These are phyloP conservation scores for Micronycteris hirsuta DNA, from an alignment of 2,113 vertebrate species.

Conservation along the genomic window DNA sequence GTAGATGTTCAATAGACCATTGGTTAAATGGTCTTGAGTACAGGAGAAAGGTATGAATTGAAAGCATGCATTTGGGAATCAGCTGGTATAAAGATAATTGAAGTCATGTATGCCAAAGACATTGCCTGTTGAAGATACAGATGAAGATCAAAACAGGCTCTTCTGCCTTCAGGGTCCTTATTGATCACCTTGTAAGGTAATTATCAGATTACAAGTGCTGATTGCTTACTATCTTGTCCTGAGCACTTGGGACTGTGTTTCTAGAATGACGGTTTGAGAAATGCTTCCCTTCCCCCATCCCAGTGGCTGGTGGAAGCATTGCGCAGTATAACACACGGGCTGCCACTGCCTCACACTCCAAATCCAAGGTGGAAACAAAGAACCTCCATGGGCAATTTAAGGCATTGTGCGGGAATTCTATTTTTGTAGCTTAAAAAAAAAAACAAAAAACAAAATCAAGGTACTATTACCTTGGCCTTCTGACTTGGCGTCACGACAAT, in stretches of 20 bases:
- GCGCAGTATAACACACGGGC: background rate
- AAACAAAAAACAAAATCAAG: background rate
- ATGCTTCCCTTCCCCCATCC: background rate
- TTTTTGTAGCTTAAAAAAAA: background rate
- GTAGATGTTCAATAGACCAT: background rate
- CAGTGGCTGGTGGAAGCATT: background rate
- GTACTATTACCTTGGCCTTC: background rate
- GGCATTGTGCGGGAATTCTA: background rate
- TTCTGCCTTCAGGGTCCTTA: background rate
- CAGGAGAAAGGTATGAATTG: background rate
- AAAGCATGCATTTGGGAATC: accelerated
- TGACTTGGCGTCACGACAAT: background rate
- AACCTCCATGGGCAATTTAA: background rate
- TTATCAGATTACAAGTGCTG: background rate
- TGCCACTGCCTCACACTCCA: background rate
- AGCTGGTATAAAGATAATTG: background rate
- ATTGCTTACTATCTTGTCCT: background rate
- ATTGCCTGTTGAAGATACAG: background rate
- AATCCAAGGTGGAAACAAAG: background rate
- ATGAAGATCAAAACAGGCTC: background rate
- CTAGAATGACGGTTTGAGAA: background rate
- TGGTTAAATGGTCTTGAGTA: background rate
- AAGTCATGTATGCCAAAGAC: background rate
- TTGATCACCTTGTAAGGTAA: background rate
- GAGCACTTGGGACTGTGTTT: background rate